A percentile compares a stretch with the other conserved stretches of the same genome.
These are phyloP conservation scores for Thyatira batis DNA, from an alignment of 2,888 invertebrate species.

Conservation along the genomic window DNA sequence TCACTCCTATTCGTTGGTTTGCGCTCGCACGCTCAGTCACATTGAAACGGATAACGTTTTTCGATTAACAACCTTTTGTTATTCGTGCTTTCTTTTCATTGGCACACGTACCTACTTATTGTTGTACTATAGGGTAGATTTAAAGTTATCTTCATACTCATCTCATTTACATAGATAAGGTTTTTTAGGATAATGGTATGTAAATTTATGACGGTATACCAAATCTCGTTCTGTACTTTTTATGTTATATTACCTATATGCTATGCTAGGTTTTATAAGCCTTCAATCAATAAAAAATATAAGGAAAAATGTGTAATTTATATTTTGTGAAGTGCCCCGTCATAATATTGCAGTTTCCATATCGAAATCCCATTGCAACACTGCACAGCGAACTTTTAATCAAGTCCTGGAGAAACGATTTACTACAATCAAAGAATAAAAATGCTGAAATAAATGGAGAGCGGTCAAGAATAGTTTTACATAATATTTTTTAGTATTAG, in stretches of 20 bases:
- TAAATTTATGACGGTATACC: not conserved
- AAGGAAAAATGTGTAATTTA: constrained; percentile 4
- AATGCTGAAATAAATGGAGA: constrained; percentile 11
- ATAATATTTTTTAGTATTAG: too few species aligned
- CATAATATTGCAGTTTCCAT: constrained; percentile 64
- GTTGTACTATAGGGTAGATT: not conserved
- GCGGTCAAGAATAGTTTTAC: too few species aligned
- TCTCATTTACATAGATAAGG: not conserved
- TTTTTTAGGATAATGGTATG: not conserved
- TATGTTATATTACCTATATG: not conserved
- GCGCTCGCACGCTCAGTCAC: constrained; percentile 21
- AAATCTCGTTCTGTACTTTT: not conserved
- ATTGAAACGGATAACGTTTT: constrained; percentile 31
- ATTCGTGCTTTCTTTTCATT: constrained; percentile 12
- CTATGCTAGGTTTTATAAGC: not conserved
- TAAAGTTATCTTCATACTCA: not conserved
- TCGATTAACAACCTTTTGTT: constrained; percentile 32
- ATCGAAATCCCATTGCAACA: constrained; percentile 77
- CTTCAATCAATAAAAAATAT: not conserved
- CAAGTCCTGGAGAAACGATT: constrained; percentile 78
- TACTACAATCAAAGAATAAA: constrained; percentile 58
- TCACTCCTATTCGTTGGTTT: constrained; percentile 15
- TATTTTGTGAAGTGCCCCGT: constrained; percentile 28
- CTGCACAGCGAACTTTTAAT: constrained; percentile 77
- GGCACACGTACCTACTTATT: constrained; percentile 11